Evolutionary conservation across 2,888 invertebrate species (phyloP), one percentile per base, ranked within the genome.

Genomic region (Gastrophysa polygoni): DNA sequence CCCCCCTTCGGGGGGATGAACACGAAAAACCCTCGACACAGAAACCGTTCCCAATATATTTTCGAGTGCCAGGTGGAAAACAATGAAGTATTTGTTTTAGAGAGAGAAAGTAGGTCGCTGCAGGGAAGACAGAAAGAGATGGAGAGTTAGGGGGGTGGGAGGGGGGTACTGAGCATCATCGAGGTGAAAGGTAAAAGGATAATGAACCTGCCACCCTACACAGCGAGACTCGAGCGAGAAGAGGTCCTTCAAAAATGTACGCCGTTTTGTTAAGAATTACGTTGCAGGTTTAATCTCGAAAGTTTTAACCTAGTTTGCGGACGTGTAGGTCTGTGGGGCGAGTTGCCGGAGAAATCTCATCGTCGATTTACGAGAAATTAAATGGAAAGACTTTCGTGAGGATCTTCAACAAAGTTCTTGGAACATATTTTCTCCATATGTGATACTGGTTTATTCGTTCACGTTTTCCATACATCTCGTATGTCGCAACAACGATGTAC

Each of bases 171-270:
- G 57, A 66, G 66, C 55, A 51, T 56, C 63, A 63, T 66, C 47
- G 55, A 63, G 58, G 48, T 28, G 55, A 64, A 21, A 44, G 28
- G 61, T 34, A 54, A 64, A 67, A 64, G 66, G 66, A 64, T 67
- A 67, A 67, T 61, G 66, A 67, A 67, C 66, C 63, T 61, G 60
- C 11, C 24, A 17, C 47, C 63, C 59, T 63, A n/a, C n/a, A n/a
- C n/a, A n/a, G n/a, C 38, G 56, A 59, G 59, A 32, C 49, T 62
- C 47, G 55, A 24, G 59, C 59, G 47, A 63, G 63, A 46, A 63
- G 63, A 56, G 63, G 56, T 56, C 51, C 56, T 59, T 38, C 51
- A 48, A 56, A 63, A 63, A 51, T 58, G 38, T 43, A 57, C 62
- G 62, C 47, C 57, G 62, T 58, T 57, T 58, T 58, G 57, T 62